Percentiles rank a stretch among this genome's conserved stretches.
Evolutionary conservation across 2,113 vertebrate genomes (phyloP).

Genomic region (Corythornis cristatus): DNA sequence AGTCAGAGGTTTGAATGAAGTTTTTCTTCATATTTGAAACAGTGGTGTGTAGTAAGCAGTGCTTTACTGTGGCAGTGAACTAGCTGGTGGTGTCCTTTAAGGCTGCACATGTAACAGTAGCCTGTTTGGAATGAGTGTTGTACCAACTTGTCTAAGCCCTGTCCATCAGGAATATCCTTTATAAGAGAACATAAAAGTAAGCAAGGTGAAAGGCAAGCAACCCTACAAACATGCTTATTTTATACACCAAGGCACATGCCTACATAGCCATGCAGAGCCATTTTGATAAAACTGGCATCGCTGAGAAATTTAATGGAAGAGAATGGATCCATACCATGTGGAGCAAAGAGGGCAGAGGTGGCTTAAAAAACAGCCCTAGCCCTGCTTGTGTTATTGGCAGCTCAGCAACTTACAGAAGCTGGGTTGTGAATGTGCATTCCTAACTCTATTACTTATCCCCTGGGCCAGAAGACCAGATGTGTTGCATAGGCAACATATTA

Average conservation of each 20-base stretch:
- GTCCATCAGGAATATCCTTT: not conserved
- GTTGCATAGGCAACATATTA: not conserved
- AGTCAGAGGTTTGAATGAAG: not conserved
- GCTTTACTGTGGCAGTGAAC: not conserved
- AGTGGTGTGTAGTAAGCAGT: not conserved
- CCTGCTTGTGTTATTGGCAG: not conserved
- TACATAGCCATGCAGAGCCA: not conserved
- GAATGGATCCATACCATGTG: fast-evolving
- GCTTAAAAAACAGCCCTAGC: not conserved
- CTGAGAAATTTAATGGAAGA: not conserved
- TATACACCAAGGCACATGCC: fast-evolving
- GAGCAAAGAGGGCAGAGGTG: not conserved
- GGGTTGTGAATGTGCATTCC: not conserved
- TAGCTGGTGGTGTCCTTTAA: not conserved
- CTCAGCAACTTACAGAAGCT: not conserved
- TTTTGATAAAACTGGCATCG: not conserved
- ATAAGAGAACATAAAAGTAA: not conserved
- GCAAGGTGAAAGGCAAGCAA: not conserved
- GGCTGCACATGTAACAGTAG: not conserved
- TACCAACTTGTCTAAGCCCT: not conserved
- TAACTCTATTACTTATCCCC: not conserved
- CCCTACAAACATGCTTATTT: fast-evolving
- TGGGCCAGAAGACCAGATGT: conserved; percentile 33
- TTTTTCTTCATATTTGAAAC: not conserved
- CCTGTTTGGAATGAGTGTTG: not conserved